phyloP scores from a whole-genome alignment of 2,797 vertebrate species.

The Anabacerthia variegaticeps region DNA sequence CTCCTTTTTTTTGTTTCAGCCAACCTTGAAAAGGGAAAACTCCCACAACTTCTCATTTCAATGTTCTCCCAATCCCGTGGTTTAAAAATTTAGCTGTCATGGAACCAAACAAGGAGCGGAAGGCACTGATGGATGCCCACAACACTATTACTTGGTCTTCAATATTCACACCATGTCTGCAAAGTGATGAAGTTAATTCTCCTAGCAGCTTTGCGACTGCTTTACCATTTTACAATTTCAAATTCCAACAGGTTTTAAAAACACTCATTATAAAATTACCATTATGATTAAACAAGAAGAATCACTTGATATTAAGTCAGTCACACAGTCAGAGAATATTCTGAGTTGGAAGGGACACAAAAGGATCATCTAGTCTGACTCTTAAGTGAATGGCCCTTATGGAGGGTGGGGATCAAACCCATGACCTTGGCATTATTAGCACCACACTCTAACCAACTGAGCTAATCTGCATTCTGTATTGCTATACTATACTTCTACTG shows the following conservation, averaged over 20 bases:
- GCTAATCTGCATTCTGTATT: not conserved
- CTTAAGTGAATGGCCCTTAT: not conserved
- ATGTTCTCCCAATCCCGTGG: not conserved
- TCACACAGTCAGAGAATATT: not conserved
- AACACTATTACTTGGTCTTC: not conserved
- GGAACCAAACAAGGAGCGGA: not conserved
- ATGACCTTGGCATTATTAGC: not conserved
- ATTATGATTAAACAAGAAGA: not conserved
- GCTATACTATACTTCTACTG: not conserved
- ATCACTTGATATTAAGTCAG: not conserved
- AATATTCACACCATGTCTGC: not conserved
- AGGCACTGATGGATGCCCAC: not conserved
- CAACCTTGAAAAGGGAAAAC: not conserved
- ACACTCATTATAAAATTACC: not conserved
- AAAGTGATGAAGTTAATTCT: not conserved
- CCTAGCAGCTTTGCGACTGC: not conserved
- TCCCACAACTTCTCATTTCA: rapidly evolving
- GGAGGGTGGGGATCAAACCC: not conserved
- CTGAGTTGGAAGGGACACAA: not conserved
- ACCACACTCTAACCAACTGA: not conserved
- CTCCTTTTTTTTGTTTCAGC: not conserved
- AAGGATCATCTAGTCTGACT: not conserved
- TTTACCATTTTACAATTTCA: not conserved
- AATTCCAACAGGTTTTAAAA: not conserved
- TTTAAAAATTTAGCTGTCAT: not conserved